Base-by-base conservation (phyloP, 2,888 invertebrate species). In the Apotomis capreana region DNA sequence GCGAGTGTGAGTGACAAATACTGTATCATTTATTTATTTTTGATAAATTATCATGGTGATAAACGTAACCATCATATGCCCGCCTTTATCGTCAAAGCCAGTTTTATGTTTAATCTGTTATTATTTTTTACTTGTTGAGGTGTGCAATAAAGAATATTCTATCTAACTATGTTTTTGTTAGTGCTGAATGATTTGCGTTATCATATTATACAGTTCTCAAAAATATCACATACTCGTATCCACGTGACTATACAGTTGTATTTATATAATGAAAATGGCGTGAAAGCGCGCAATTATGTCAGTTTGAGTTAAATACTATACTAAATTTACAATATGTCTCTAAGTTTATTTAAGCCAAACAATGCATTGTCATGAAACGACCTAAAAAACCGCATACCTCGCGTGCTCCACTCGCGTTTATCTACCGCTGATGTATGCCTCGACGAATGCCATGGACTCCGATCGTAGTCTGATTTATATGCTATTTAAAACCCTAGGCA, bases 341-440 rank as follows among this genome's bases (percentile, higher is more conserved):
- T 15, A 59, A 59, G 9, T 71, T 67, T 67, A 67, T 67, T 67
- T 62, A 71, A 65, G 3, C 55, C 44, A 68, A 60, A 49, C 15
- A 4, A 40, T 15, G 40, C 67, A 65, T 65, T 71, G 67, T 71
- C 67, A 71, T 67, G 71, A 71, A 67, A 62, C 57, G 71, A 57
- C 71, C 71, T 71, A 52, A 62, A 71, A 54, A 68, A 55, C 36
- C 6, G 58, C 65, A 67, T 67, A 37, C 52, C 5, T 71, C 61
- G 71, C 71, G 71, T 71, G 71, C 13, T 51, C 3, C 49, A 40
- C 44, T 57, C 67, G 4, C 61, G 62, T 71, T 67, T 67, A 67
- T 71, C 70, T 54, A 69, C 46, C n/a, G 49, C 26, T 55, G 60
- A 67, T 57, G 36, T 70, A 70, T 44, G 51, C 13, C 10, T 12